Evolutionary conservation across 2,797 vertebrate species (phyloP), one percentile per base, ranked within the genome.

Genomic region (Syngnathus acus): DNA sequence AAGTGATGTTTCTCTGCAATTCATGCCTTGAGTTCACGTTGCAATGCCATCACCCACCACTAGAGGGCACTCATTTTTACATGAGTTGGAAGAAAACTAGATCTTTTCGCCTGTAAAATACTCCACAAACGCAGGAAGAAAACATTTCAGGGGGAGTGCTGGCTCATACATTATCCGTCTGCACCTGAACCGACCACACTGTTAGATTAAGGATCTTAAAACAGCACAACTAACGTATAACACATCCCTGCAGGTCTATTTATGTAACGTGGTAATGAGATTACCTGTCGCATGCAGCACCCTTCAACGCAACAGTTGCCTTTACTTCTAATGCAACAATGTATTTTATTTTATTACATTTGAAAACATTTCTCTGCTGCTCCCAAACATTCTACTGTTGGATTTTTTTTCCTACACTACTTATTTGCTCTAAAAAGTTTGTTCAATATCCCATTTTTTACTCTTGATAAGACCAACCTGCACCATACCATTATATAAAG

Each of bases 121-220:
- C 19, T 32, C 5, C 37, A 68, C 38, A 19, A 32, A 32, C 26
- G 26, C 37, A 61, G 37, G 50, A n/a, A 70, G 67, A 69, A 69
- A 68, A 62, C 45, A 73, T 42, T 45, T 67, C 0, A 65, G 14
- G 38, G 39, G 32, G 23, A 57, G 23, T 21, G 40, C 53, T 53
- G 50, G 64, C 42, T 65, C 14, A 38, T 6, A n/a, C 4, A 23
- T 57, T 32, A 54, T 62, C 14, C 6, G 16, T 57, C 38, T 65
- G 65, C 13, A 55, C 37, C 69, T 48, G 16, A 72, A 65, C 69
- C 70, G 73, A 78, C 72, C 71, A 67, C 68, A 82, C 77, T 59
- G 65, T 26, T 89, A 92, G 91, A 84, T 32, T 89, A 92, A 91
- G 85, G 81, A 86, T 88, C 87, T 92, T 90, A 87, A 37, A 53